Evolutionary conservation across 2,888 invertebrate genomes (phyloP).

Genomic region (Cacoxenus indagator): DNA sequence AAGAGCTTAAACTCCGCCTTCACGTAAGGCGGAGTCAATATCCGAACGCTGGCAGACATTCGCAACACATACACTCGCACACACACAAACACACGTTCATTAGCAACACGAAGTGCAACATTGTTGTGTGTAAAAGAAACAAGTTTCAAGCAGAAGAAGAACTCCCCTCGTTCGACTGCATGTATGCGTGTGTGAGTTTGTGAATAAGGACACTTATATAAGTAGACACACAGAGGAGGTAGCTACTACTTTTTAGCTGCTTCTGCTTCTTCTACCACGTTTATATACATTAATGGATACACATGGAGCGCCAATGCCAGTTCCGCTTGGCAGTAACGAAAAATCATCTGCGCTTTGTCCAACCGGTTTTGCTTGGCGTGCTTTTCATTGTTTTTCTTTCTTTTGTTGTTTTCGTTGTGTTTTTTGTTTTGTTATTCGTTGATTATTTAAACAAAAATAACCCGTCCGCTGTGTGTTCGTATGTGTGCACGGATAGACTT

Average conservation of each 20-base stretch:
- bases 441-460: not conserved
- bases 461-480: conserved; percentile 16
- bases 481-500: not conserved
- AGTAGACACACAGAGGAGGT: not conserved
- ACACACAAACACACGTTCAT: not conserved
- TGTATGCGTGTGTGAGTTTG: not conserved
- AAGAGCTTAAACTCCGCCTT: conserved; percentile 29
- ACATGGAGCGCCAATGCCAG: conserved; percentile 27
- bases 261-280: not conserved
- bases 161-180: conserved; percentile 15
- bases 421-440: too few species aligned
- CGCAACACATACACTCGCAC: conserved; percentile 3
- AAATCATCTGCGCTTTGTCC: conserved; percentile 24
- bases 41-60: not conserved
- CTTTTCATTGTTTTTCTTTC: not conserved
- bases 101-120: conserved; percentile 48
- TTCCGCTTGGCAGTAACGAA: conserved; percentile 51
- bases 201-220: conserved; percentile 38
- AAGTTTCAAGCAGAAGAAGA: conserved; percentile 56
- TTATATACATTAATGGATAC: conserved; percentile 1
- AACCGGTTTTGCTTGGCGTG: conserved; percentile 15
- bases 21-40: conserved; percentile 12
- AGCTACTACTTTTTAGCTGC: not conserved
- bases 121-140: conserved; percentile 63
- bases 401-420: not conserved